Evolutionary conservation across 2,797 vertebrate genomes (phyloP).

Genomic region (Sus cebifrons): DNA sequence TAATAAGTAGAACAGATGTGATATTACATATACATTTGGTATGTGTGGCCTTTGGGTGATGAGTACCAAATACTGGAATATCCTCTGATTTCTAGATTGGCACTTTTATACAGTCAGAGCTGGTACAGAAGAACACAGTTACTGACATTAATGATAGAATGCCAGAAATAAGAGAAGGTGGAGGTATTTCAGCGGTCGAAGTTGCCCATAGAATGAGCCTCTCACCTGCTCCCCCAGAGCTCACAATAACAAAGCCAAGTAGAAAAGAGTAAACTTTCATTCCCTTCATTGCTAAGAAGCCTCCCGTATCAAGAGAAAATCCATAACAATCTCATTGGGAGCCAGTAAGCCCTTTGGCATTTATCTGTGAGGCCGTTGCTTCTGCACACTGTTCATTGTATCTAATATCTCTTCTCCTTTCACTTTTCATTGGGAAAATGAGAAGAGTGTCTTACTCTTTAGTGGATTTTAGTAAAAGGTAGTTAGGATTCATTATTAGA

Average conservation of each 20-base stretch:
- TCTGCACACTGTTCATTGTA: neutral
- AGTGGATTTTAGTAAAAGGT: constrained; percentile 31
- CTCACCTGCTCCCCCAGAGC: neutral
- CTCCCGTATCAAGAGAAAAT: neutral
- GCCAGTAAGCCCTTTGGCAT: neutral
- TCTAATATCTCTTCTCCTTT: neutral
- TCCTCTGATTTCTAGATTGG: constrained; percentile 13
- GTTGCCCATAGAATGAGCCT: neutral
- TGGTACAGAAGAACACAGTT: neutral
- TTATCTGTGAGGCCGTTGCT: neutral
- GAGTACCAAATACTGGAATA: neutral
- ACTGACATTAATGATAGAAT: neutral
- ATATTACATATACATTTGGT: neutral
- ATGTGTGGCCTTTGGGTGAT: neutral
- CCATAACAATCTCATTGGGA: neutral
- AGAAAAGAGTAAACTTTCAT: neutral
- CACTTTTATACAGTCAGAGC: neutral
- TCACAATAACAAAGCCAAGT: neutral
- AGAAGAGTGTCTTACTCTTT: neutral
- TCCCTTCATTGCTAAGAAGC: neutral
- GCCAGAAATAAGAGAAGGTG: constrained; percentile 7
- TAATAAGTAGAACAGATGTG: constrained; percentile 13
- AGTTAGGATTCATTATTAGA: constrained; percentile 44
- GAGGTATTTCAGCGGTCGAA: neutral
- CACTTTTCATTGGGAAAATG: neutral